phyloP scores from a whole-genome alignment of 2,797 vertebrate genomes.

The Centroberyx gerrardi region DNA sequence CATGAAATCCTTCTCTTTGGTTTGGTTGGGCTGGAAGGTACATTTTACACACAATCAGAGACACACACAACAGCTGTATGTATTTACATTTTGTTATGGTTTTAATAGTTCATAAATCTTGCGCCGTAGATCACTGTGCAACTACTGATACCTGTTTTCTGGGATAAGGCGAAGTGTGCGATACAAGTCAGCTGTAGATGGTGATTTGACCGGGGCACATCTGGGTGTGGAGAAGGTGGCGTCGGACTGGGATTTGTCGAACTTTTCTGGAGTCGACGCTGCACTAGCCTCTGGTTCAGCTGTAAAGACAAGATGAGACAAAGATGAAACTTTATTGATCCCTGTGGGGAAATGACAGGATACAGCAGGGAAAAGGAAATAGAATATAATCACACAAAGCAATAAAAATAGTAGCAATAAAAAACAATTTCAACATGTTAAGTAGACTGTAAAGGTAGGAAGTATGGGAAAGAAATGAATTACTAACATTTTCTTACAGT shows the following conservation, averaged over 20 bases:
- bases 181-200: slow-evolving; percentile 50
- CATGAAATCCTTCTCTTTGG: slow-evolving; percentile 58
- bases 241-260: slow-evolving; percentile 35
- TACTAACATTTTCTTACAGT: too few relatives aligned
- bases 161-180: slow-evolving; percentile 54
- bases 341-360: not conserved
- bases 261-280: slow-evolving; percentile 38
- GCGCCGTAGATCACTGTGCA: not conserved
- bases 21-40: slow-evolving; percentile 67
- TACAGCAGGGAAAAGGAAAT: not conserved
- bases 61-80: not conserved
- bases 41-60: slow-evolving; percentile 14
- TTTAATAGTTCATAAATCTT: not conserved
- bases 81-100: not conserved
- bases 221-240: slow-evolving; percentile 42
- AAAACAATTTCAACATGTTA: too few relatives aligned
- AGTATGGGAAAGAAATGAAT: too few relatives aligned
- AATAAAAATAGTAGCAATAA: not conserved
- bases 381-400: not conserved
- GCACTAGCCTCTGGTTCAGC: slow-evolving; percentile 59
- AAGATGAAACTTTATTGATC: not conserved
- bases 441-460: too few relatives aligned
- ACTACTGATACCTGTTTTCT: slow-evolving; percentile 68
- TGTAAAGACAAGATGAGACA: slow-evolving; percentile 45
- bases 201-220: slow-evolving; percentile 23